These are phyloP conservation scores for Drosophila repleta DNA, from an alignment of 1,140 invertebrate species.

Conservation along the genomic window DNA sequence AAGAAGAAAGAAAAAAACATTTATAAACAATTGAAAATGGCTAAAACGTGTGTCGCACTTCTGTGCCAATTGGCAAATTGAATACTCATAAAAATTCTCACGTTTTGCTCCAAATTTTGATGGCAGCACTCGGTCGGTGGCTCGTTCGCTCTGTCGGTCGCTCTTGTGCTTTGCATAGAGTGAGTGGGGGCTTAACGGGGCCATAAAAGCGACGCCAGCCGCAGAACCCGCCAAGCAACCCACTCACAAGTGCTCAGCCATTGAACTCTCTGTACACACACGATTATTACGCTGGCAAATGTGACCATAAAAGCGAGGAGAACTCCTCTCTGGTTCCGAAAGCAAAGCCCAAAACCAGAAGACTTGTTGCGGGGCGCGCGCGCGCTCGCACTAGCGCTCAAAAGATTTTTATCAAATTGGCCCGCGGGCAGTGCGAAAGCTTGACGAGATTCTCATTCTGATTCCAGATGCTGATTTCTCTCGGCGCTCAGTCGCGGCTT, in stretches of 20 bases:
- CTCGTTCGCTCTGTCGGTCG: no score
- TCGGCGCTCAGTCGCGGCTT: constrained; percentile 14
- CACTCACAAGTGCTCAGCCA: constrained; percentile 52
- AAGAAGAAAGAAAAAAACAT: background rate
- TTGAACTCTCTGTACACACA: constrained; percentile 53
- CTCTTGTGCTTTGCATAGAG: constrained; percentile 54
- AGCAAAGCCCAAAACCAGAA: constrained; percentile 19
- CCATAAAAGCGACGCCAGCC: constrained; percentile 36
- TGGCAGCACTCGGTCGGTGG: background rate
- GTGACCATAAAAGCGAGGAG: constrained; percentile 49
- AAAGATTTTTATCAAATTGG: constrained; percentile 68
- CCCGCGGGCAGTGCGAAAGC: constrained; percentile 51
- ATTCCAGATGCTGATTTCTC: constrained; percentile 44
- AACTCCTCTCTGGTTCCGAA: background rate
- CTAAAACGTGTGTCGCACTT: constrained; percentile 57
- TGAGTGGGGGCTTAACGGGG: constrained; percentile 2
- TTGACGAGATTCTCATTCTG: constrained; percentile 58
- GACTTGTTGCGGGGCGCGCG: constrained; percentile 54
- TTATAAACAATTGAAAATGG: constrained; percentile 37
- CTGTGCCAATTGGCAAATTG: constrained; percentile 56
- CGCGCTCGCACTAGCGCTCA: background rate
- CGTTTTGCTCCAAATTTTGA: constrained; percentile 75
- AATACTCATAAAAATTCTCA: constrained; percentile 75
- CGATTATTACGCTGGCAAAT: constrained; percentile 67
- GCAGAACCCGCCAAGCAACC: constrained; percentile 49